Conservation (phyloP, 2,888 invertebrate species). For the Electrophaes corylata region DNA sequence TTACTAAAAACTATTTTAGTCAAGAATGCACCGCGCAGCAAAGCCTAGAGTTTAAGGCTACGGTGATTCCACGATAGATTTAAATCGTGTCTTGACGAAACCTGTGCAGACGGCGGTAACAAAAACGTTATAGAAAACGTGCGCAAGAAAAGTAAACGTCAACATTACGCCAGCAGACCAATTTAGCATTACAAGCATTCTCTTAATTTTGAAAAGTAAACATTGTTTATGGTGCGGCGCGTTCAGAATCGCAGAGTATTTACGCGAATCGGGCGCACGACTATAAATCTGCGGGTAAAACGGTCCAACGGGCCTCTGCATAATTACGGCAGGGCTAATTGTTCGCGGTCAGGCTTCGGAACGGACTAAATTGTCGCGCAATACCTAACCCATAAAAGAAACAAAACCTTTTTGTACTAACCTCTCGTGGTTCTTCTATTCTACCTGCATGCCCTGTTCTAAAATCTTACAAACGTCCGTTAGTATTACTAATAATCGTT, state of each 20-base stretch:
- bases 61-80: background rate
- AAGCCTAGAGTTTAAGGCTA: no score
- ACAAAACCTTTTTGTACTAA: background rate
- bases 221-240: constrained; percentile 42
- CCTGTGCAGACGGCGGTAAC: no score
- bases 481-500: no score
- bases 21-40: no score
- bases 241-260: constrained; percentile 52
- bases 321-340: constrained; percentile 72
- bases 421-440: background rate
- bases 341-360: constrained; percentile 54
- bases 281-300: constrained; percentile 62
- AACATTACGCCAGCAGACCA: constrained; percentile 7
- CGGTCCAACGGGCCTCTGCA: constrained; percentile 61
- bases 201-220: constrained; percentile 40
- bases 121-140: no score
- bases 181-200: constrained; percentile 19
- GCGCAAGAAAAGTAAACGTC: background rate
- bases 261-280: constrained; percentile 60
- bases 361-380: constrained; percentile 46
- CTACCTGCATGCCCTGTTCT: no score
- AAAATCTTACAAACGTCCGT: no score
- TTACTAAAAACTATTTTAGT: no score
- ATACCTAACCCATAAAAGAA: constrained; percentile 4
- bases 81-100: background rate